These are phyloP conservation scores for Seriola quinqueradiata DNA, from an alignment of 2,113 vertebrate genomes.

Conservation along the genomic window DNA sequence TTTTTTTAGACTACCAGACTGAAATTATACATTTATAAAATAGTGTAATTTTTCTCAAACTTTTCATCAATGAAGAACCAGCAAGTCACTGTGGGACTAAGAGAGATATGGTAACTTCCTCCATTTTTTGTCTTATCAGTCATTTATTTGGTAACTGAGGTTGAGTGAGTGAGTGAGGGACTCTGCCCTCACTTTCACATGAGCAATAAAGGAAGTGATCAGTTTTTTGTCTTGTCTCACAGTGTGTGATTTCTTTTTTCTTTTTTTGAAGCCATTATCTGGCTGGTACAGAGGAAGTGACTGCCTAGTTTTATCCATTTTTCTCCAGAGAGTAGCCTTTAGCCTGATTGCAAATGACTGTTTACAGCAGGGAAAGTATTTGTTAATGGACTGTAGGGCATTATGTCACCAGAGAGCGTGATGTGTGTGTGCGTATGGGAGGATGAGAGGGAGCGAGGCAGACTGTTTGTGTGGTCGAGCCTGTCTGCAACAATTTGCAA, in stretches of 20 bases:
- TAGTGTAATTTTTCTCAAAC: background rate
- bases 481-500: conserved; percentile 27
- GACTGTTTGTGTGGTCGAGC: conserved; percentile 6
- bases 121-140: background rate
- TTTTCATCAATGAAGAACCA: background rate
- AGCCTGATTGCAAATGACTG: conserved; percentile 53
- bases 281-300: conserved; percentile 32
- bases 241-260: conserved; percentile 23
- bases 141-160: background rate
- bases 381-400: conserved; percentile 64
- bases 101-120: background rate
- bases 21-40: background rate
- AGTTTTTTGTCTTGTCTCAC: conserved; percentile 4
- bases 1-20: background rate
- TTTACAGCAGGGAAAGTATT: conserved; percentile 48
- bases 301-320: conserved; percentile 25
- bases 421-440: conserved; percentile 23
- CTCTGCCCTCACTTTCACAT: background rate
- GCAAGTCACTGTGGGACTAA: background rate
- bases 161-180: background rate
- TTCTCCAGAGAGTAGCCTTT: conserved; percentile 41
- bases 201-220: conserved; percentile 34
- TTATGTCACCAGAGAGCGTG: conserved; percentile 52
- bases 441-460: conserved; percentile 14
- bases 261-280: conserved; percentile 47